A percentile compares a stretch with the other conserved stretches of the same genome.
These are phyloP conservation scores for Scartelaos histophorus DNA, from an alignment of 2,113 vertebrate species.

Conservation along the genomic window DNA sequence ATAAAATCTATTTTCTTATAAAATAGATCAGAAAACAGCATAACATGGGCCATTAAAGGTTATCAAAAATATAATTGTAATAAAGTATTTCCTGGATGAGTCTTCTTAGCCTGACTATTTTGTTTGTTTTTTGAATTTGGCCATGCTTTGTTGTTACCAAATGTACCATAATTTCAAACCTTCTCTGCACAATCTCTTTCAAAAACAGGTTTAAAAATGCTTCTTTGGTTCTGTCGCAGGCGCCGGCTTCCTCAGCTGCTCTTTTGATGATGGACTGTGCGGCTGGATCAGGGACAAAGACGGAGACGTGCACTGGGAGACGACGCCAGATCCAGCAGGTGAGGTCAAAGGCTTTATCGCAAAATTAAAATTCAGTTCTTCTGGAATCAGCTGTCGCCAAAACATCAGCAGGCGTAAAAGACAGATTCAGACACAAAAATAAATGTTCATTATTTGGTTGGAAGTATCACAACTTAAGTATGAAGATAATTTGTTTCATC, in stretches of 20 bases:
- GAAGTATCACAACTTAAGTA: too few species aligned
- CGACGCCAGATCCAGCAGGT: constrained; percentile 80
- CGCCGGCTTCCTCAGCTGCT: constrained; percentile 86
- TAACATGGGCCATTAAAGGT: too few species aligned
- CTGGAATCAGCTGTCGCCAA: not conserved
- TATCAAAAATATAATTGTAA: too few species aligned
- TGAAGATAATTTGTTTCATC: too few species aligned
- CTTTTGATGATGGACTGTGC: constrained; percentile 91
- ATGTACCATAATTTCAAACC: not conserved
- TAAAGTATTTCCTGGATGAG: too few species aligned
- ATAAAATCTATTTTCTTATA: too few species aligned
- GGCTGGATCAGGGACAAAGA: constrained; percentile 89
- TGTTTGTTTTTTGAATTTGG: too few species aligned
- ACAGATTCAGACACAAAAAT: too few species aligned
- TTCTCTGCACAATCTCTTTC: not conserved
- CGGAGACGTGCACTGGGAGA: constrained; percentile 89
- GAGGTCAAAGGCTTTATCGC: constrained; percentile 21
- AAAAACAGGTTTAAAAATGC: constrained; percentile 15
- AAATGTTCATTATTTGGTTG: too few species aligned
- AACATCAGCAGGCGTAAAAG: not conserved
- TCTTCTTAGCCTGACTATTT: too few species aligned
- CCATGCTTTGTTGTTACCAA: too few species aligned
- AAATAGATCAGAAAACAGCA: too few species aligned
- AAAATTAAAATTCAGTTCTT: not conserved
- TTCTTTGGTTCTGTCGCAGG: constrained; percentile 68